Evolutionary conservation across 2,113 vertebrate species (phyloP), one percentile per base, ranked within the genome.

Genomic region (Entelurus aequoreus): DNA sequence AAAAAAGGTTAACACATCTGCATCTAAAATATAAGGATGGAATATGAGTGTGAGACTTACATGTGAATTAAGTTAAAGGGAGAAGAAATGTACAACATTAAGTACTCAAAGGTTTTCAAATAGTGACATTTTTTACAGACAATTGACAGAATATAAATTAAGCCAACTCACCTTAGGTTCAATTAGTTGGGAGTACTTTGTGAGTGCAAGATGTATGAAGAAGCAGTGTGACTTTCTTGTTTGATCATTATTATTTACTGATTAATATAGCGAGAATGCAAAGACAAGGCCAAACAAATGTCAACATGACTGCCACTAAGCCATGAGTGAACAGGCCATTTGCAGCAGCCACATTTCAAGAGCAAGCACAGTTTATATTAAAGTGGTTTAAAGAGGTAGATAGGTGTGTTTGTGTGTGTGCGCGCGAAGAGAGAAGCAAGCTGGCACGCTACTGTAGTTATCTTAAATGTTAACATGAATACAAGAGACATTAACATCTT

Each of bases 161-260:
- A 51, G 64, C 62, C 66, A 62, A 89, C 87, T 87, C 79, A 89
- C 87, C 87, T 89, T 74, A 51, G 5, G 8, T 57, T 66, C 68
- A 38, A 78, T 86, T 83, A 80, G 84, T 84, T 70, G 0, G 48
- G 48, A n/a, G 60, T 84, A 79, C 80, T 80, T 66, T 63, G 67
- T 67, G 77, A 80, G 76, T 61, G 83, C 62, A 69, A 82, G 80
- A 74, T 74, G 80, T 63, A 80, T 78, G 83, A 80, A 76, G 40
- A 77, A 81, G 82, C 79, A 74, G 65, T 65, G 79, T 65, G 68
- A 82, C 62, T 64, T 72, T 66, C 66, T 76, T 79, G 68, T 79
- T 81, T 72, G 66, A 53, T 80, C 60, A 75, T 77, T 73, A 77
- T 72, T 79, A 77, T 72, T 80, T 65, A 76, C 36, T 72, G 16